Conservation (phyloP, 2,888 invertebrate genomes). For the Tetranychus truncatus region DNA sequence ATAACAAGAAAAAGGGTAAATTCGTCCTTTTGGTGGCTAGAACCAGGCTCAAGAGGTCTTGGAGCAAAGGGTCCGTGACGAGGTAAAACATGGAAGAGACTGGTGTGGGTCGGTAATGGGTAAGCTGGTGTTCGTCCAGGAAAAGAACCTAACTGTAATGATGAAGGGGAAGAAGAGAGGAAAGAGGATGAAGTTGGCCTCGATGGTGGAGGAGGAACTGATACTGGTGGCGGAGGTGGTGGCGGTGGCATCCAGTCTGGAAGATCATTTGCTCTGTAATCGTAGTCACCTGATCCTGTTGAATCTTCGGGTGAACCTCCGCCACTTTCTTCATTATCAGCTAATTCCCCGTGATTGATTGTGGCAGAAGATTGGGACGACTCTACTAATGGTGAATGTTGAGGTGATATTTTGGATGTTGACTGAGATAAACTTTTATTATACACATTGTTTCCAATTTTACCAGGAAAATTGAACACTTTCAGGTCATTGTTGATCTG, state of each 20-base stretch:
- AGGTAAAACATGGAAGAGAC: not conserved
- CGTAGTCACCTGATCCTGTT: not conserved
- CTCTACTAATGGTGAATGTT: not conserved
- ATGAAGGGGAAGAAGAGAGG: not conserved
- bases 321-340: not conserved
- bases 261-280: constrained; percentile 4
- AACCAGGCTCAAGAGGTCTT: not conserved
- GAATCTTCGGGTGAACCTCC: not conserved
- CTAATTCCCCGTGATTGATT: not conserved
- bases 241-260: constrained; percentile 10
- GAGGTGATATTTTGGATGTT: not conserved
- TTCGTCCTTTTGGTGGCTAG: constrained; percentile 11
- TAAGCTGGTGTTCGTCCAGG: not conserved
- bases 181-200: not conserved
- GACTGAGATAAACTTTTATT: not conserved
- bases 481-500: not conserved
- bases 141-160: not conserved
- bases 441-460: not conserved
- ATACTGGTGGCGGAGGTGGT: constrained; percentile 8
- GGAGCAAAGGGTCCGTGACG: not conserved
- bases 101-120: not conserved
- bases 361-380: not conserved
- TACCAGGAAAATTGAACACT: not conserved
- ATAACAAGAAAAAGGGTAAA: constrained; percentile 18
- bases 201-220: constrained; percentile 5